Base-by-base conservation (phyloP, 2,888 invertebrate species). In the Uloborus plumipes region DNA sequence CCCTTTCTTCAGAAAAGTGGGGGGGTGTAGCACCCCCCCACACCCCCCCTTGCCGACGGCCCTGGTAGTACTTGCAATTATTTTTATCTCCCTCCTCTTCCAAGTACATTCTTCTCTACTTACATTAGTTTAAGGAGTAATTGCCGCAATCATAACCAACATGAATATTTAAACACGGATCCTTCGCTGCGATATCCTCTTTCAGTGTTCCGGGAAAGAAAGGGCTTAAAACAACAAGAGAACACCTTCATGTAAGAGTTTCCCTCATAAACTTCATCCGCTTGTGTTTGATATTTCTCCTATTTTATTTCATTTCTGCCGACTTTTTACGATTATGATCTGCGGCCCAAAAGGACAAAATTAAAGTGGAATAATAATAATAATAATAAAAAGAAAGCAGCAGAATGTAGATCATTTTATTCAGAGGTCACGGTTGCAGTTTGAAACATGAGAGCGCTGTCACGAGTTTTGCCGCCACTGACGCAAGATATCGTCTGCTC, bases 381-480 rank as follows among this genome's bases (percentile, higher is more conserved):
- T n/a, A n/a, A n/a, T n/a, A n/a, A n/a, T n/a, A n/a, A 55, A 20
- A 55, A 55, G 55, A 65, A 20, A 11, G 20, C 18, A 20, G 11
- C 16, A 53, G 31, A 22, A 16, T 67, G 67, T 50, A 22, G 14
- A 51, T 22, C 31, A 59, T 67, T 66, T 39, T 49, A 59, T 59
- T 67, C 67, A 67, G 22, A 59, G 75, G 75, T 75, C 69, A 70
- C 76, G 69, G 76, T 62, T 69, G 69, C 69, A 70, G 76, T 70
- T 50, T 49, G 75, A 67, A 67, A 75, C 61, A 58, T 50, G 69
- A 62, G 69, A 69, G 62, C 55, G 53, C 76, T 76, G 76, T 69
- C 76, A 69, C 69, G 50, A 61, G 51, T 31, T 49, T 31, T 39
- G 47, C 58, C 31, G 22, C 49, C 26, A 55, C 65, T 70, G 75